These are phyloP conservation scores for Amiota minor DNA, from an alignment of 2,888 invertebrate species.

Conservation along the genomic window DNA sequence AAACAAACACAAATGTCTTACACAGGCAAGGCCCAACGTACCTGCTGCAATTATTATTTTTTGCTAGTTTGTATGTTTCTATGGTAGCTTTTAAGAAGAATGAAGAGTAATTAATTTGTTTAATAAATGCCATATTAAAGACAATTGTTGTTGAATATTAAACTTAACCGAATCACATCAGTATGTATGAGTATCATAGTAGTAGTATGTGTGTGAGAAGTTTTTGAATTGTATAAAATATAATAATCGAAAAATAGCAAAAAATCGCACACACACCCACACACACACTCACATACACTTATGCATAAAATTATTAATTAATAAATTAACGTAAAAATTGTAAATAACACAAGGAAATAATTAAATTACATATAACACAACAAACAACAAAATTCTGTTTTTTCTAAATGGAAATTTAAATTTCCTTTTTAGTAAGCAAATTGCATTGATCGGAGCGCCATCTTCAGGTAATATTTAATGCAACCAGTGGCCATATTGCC, in stretches of 20 bases:
- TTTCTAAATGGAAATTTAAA: too few relatives aligned
- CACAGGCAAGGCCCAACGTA: slow-evolving; percentile 63
- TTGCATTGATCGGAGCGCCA: too few relatives aligned
- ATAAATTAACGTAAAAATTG: background rate
- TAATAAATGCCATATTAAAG: slow-evolving; percentile 29
- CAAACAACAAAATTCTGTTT: background rate
- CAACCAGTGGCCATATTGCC: too few relatives aligned
- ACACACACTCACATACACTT: too few relatives aligned
- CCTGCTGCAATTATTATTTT: slow-evolving; percentile 66
- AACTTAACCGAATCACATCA: background rate
- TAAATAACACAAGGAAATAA: slow-evolving; percentile 19
- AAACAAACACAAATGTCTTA: slow-evolving; percentile 60
- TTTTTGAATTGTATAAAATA: too few relatives aligned
- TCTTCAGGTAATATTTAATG: too few relatives aligned
- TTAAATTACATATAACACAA: slow-evolving; percentile 18
- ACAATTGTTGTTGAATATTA: slow-evolving; percentile 11
- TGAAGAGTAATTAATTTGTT: slow-evolving; percentile 10
- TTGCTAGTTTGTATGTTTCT: slow-evolving; percentile 69
- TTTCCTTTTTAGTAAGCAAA: too few relatives aligned
- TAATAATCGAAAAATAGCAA: too few relatives aligned
- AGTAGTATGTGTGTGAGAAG: background rate
- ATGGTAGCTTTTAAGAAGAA: slow-evolving; percentile 35
- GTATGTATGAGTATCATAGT: too few relatives aligned
- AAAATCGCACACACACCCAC: too few relatives aligned
- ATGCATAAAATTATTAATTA: too few relatives aligned